Base-by-base conservation (phyloP, 1,140 invertebrate genomes). In the Pristionchus pacificus region DNA sequence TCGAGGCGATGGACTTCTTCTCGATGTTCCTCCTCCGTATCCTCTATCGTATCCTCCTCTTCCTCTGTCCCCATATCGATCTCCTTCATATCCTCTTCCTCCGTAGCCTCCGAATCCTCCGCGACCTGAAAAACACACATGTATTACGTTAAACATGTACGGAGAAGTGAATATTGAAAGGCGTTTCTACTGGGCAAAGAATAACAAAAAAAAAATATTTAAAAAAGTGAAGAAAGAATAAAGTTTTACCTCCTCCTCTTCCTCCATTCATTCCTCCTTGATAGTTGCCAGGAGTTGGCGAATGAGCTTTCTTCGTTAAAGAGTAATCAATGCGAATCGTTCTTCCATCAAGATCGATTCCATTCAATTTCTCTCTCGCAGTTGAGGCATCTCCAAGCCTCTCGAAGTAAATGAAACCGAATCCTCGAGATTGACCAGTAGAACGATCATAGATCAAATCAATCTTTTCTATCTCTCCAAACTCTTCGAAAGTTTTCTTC, bases 251-350 rank as follows among this genome's bases (percentile, higher is more conserved):
- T 27, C 74, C 49, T 27, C 61, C 64, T 33, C 77, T 19, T 66
- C 79, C 15, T 74, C 77, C 70, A 65, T 76, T 24, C 68, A 92
- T 91, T 86, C 92, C 93, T 58, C 95, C 95, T 90, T 97, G 93
- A 80, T 98, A 98, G 75, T 97, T 91, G 62, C 95, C 95, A 38
- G 95, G 95, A 19, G 95, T 98, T 13, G 95, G 95, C 1, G 94
- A 96, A 84, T 98, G 95, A 27, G 94, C 92, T 70, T 94, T 87
- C 84, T 96, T 90, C n/a, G 95, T 98, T 60, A 98, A 95, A 0
- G 94, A 97, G 87, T 89, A 98, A 85, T 97, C 95, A 24, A 98
- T 93, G 76, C 95, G 87, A 76, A 98, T 96, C 80, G 90, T 49
- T 6, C 38, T 6, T 10, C 38, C 38, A 19, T 49, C 38, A 6